Evolutionary conservation across 2,797 vertebrate genomes (phyloP), one percentile per base, ranked within the genome.

Genomic region (Clarias laeviceps): DNA sequence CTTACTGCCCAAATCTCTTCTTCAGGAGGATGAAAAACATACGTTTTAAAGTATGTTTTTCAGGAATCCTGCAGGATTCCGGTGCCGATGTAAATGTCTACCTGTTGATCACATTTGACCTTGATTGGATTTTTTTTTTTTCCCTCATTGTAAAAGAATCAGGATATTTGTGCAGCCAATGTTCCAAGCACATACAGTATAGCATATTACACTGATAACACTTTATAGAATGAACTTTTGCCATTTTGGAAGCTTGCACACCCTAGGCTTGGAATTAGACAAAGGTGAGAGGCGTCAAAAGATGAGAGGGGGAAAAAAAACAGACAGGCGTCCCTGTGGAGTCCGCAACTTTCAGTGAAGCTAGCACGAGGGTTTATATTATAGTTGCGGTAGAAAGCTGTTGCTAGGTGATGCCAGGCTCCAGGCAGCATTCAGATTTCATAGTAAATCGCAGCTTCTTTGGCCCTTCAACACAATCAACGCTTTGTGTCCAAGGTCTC

Each of bases 381-480:
- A 66, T 82, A 64, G 70, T 56, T 81, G 74, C 84, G 61, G 90
- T 85, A 68, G 87, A 85, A 88, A 88, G 77, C 72, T 40, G 90
- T 91, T 90, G 89, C 90, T 89, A 89, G 72, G 90, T 81, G 81
- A 91, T 84, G 77, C 74, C 77, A 73, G 59, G 82, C 87, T 88
- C 74, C 9, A 57, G 87, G 83, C 87, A 27, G 77, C 62, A 80
- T 83, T 87, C 54, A 62, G 50, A 81, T 85, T 85, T 87, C 54
- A 45, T 85, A 83, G 86, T 86, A 76, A 85, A 80, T 89, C 54
- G 80, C 34, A 84, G 65, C 65, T 89, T 65, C 59, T 88, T 81
- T 84, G 79, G 76, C 77, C 40, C 78, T 76, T 81, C 57, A 20
- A 20, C 50, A 83, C 65, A 85, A 81, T 86, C 85, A 85, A 64